These are phyloP conservation scores for Myotis findleyi DNA, from an alignment of 2,797 vertebrate genomes.

Conservation along the genomic window DNA sequence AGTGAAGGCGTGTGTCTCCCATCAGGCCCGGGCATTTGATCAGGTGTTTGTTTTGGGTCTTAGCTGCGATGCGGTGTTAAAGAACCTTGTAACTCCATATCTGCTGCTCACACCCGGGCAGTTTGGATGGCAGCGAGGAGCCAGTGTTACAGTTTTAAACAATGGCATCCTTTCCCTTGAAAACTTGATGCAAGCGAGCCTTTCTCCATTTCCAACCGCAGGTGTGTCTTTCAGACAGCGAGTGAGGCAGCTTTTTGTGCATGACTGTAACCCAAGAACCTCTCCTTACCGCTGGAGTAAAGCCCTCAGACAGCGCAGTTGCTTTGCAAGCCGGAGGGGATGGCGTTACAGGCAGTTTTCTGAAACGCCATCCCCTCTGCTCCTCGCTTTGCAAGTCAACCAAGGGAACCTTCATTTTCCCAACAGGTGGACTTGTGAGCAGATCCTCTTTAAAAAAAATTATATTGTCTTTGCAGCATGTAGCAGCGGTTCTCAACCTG, in stretches of 20 bases:
- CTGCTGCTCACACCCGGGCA: neutral
- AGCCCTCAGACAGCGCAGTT: constrained; percentile 22
- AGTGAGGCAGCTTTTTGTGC: constrained; percentile 24
- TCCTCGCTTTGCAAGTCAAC: neutral
- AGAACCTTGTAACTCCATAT: neutral
- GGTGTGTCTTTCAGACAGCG: neutral
- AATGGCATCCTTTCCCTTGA: constrained; percentile 46
- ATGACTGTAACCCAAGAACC: neutral
- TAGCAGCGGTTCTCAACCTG: too few species aligned
- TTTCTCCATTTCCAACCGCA: neutral
- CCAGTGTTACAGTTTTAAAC: neutral
- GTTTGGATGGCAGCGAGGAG: neutral
- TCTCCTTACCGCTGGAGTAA: constrained; percentile 31
- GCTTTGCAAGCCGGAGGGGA: neutral
- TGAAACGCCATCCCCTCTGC: neutral
- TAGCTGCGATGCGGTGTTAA: neutral
- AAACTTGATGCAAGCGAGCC: neutral
- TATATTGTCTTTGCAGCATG: neutral
- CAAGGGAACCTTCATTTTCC: neutral
- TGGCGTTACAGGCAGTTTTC: neutral
- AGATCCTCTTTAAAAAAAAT: neutral
- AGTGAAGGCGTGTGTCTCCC: neutral
- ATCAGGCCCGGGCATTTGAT: neutral
- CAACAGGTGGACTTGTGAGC: neutral
- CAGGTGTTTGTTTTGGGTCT: constrained; percentile 45